Percentiles rank a stretch among this genome's conserved stretches.
These are phyloP conservation scores for Phylloscopus trochiloides DNA, from an alignment of 2,113 vertebrate species.

Conservation along the genomic window DNA sequence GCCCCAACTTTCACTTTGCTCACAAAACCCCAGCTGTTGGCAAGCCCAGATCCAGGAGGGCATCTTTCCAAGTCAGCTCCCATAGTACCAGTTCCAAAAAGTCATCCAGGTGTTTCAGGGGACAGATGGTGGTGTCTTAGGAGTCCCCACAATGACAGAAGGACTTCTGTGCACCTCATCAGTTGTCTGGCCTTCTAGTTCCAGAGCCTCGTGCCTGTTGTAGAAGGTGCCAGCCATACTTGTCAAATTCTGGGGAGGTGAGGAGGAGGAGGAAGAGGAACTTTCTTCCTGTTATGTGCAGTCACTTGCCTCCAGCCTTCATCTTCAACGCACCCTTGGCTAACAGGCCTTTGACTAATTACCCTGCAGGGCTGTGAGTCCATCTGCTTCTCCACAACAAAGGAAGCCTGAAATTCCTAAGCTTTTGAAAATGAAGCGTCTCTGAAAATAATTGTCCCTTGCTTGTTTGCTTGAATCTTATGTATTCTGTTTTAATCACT, in stretches of 20 bases:
- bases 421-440: not conserved
- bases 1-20: too few relatives aligned
- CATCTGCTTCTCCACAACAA: not conserved
- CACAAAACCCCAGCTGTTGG: not conserved
- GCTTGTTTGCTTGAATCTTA: fast-evolving
- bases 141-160: not conserved
- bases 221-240: not conserved
- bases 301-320: not conserved
- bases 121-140: not conserved
- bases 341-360: not conserved
- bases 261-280: not conserved
- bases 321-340: not conserved
- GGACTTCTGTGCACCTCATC: not conserved
- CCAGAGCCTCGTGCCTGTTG: not conserved
- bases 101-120: not conserved
- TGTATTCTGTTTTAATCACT: not conserved
- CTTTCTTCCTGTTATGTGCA: not conserved
- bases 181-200: not conserved
- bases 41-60: not conserved
- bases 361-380: not conserved
- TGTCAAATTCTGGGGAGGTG: not conserved
- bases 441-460: not conserved
- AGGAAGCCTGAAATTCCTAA: not conserved
- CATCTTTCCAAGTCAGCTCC: not conserved
- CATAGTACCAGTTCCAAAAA: not conserved